Percentiles rank a stretch among this genome's conserved stretches.
Conservation (phyloP, 2,888 invertebrate species). For the Drosophila mulleri region DNA sequence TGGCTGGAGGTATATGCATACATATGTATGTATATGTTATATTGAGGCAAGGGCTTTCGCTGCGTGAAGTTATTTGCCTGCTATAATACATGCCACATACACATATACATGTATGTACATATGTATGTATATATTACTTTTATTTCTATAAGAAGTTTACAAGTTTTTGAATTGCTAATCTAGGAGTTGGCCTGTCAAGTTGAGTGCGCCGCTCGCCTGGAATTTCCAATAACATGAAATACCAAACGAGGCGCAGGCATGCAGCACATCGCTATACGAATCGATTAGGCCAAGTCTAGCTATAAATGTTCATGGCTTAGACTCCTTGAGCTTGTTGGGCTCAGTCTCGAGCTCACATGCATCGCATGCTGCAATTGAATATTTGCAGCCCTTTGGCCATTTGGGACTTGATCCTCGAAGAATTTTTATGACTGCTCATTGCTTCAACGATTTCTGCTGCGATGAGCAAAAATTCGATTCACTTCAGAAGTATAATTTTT, state of each 20-base stretch:
- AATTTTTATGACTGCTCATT: too few relatives aligned
- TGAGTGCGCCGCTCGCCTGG: not conserved
- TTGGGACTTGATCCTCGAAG: not conserved
- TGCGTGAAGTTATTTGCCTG: not conserved
- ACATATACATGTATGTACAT: not conserved
- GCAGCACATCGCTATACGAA: not conserved
- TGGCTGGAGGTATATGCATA: too few relatives aligned
- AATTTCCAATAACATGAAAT: slow-evolving; percentile 6
- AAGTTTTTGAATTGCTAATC: not conserved
- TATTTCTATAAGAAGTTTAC: not conserved
- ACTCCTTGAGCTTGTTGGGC: not conserved
- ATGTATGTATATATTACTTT: not conserved
- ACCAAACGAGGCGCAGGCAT: not conserved
- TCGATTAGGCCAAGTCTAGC: not conserved
- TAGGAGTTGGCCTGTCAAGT: not conserved
- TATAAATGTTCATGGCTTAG: not conserved
- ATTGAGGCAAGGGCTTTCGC: too few relatives aligned
- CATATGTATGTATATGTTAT: too few relatives aligned
- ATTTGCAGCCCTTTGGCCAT: not conserved
- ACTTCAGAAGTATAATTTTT: too few relatives aligned
- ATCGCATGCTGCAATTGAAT: not conserved
- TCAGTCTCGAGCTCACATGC: not conserved
- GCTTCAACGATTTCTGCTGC: too few relatives aligned
- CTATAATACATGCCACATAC: not conserved
- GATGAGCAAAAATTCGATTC: too few relatives aligned